Evolutionary conservation across 2,797 vertebrate species (phyloP), one percentile per base, ranked within the genome.

Genomic region (Masticophis lateralis): DNA sequence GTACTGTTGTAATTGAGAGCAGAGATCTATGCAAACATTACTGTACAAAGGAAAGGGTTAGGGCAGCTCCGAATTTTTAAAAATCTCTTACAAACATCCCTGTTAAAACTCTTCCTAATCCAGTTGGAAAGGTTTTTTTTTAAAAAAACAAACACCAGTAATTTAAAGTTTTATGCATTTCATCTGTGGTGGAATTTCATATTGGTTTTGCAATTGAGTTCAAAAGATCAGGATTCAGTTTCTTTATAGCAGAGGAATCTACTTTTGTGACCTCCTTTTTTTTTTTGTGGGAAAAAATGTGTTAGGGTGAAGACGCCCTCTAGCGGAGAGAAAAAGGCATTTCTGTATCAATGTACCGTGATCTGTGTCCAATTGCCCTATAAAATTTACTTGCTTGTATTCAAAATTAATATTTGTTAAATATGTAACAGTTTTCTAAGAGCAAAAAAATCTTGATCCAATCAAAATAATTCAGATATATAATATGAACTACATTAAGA

Each of bases 221-320:
- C 86, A 79, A 27, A 8, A 12, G 5, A 51, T 61, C 74, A 55
- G 14, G 59, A 20, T 86, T 18, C 53, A 2, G 43, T 8, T 22
- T 91, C 51, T 91, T 83, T 89, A 6, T 43, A 55, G 53, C 27
- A 0, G 83, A 18, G 13, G 66, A 88, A 57, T 88, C 20, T 1
- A 57, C n/a, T 56, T 88, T 57, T 12, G 28, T 91, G 94, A 43
- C 22, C 43, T 87, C 53, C 55, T 8, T 92, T 28, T 61, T 27
- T 74, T 57, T 37, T 37, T 37, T 37, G 37, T 37, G 37, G 37
- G 5, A 74, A 51, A 1, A 63, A 91, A 8, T 1, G 87, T 95
- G 89, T 57, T 93, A 93, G 96, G 95, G 1, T 92, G 95, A 96
- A 97, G 92, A 94, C 92, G 95, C 97, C 97, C 97, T 97, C 97